These are phyloP conservation scores for Thalassophryne amazonica DNA, from an alignment of 2,797 vertebrate genomes.

Conservation along the genomic window DNA sequence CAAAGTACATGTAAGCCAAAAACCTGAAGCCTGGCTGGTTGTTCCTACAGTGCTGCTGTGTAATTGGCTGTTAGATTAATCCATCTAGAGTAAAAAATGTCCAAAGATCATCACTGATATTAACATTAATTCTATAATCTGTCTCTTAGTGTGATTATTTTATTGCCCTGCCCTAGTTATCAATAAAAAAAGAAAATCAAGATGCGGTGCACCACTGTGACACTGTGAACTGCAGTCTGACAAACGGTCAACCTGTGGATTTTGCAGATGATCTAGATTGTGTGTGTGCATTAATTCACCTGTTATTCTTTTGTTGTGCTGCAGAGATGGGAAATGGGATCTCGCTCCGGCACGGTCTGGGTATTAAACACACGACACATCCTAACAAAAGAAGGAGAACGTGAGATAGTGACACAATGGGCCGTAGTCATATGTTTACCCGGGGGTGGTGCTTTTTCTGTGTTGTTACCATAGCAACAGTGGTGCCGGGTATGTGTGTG, in stretches of 20 bases:
- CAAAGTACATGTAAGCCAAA: no score
- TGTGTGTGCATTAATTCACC: conserved; percentile 1
- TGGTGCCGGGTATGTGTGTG: conserved; percentile 6
- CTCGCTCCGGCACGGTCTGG: conserved; percentile 1
- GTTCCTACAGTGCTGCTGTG: no score
- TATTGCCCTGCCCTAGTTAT: no score
- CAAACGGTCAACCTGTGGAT: conserved; percentile 53
- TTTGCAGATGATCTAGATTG: conserved; percentile 14
- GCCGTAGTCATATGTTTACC: conserved; percentile 51
- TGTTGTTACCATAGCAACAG: conserved; percentile 59
- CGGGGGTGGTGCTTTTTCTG: conserved; percentile 48
- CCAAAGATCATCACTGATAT: no score
- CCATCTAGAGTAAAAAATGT: no score
- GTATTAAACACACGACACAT: conserved; percentile 34
- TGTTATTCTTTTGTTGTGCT: conserved; percentile 23
- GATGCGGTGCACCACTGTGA: not conserved
- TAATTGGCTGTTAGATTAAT: no score
- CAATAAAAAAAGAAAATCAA: not conserved
- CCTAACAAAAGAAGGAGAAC: conserved; percentile 18
- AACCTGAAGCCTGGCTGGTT: no score
- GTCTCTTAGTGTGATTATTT: no score
- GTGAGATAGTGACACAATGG: conserved; percentile 31
- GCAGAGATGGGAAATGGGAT: conserved; percentile 12
- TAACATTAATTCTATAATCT: no score
- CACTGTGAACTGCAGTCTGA: conserved; percentile 32